Evolutionary conservation across 2,797 vertebrate species (phyloP).

Genomic region (Microctenopoma lineatum): DNA sequence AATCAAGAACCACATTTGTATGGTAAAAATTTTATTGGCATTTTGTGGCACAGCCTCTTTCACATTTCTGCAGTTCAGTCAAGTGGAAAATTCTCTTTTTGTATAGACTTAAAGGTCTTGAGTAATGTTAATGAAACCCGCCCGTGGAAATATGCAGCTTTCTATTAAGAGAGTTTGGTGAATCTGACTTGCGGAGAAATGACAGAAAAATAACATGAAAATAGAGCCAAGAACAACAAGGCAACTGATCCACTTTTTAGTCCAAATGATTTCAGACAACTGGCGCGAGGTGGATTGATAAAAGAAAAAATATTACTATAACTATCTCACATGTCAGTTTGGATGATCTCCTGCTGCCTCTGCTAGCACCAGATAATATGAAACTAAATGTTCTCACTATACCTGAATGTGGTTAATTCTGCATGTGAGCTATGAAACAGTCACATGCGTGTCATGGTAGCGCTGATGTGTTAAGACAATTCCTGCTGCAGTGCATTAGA

Average conservation of each 20-base stretch:
- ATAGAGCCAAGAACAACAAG: constrained; percentile 12
- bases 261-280: constrained; percentile 34
- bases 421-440: constrained; percentile 27
- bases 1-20: no score
- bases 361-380: constrained; percentile 5
- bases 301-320: constrained; percentile 1
- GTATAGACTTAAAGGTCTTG: no score
- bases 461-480: constrained; percentile 4
- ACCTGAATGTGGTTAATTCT: constrained; percentile 47
- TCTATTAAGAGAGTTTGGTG: no score
- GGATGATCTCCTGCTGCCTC: constrained; percentile 28
- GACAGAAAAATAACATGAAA: no score
- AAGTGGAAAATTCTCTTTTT: no score
- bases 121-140: no score
- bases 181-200: no score
- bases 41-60: no score
- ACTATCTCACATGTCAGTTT: constrained; percentile 22
- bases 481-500: constrained; percentile 11
- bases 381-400: constrained; percentile 23
- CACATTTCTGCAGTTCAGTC: no score
- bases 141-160: no score
- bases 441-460: constrained; percentile 16
- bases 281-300: constrained; percentile 30
- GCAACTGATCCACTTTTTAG: constrained; percentile 29
- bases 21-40: no score